Conservation (phyloP, 2,797 vertebrate genomes). For the Esox lucius region DNA sequence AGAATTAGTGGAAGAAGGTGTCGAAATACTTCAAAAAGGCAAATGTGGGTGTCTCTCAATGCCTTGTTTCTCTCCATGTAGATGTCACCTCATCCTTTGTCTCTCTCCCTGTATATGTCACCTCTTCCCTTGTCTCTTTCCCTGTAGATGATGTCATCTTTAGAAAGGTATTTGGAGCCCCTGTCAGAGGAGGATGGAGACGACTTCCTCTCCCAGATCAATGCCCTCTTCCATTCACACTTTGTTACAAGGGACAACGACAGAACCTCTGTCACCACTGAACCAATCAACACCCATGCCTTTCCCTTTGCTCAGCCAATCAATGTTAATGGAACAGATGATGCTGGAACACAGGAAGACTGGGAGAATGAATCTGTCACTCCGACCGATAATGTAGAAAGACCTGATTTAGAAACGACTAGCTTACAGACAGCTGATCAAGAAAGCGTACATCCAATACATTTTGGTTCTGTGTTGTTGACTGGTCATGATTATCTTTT, state of each 20-base stretch:
- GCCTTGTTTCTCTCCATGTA: too few relatives aligned
- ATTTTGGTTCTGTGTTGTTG: constrained; percentile 67
- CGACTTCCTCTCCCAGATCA: constrained; percentile 86
- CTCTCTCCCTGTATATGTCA: background rate
- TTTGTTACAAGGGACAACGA: constrained; percentile 74
- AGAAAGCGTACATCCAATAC: constrained; percentile 31
- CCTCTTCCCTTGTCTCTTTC: background rate
- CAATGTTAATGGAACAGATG: constrained; percentile 13
- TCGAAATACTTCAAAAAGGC: too few relatives aligned
- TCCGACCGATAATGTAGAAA: background rate
- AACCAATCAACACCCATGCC: constrained; percentile 39
- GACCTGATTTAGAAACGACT: background rate
- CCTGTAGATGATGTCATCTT: constrained; percentile 87
- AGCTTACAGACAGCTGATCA: background rate
- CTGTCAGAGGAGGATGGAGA: constrained; percentile 81
- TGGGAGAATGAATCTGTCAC: background rate
- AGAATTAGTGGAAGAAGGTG: too few relatives aligned
- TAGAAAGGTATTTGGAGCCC: constrained; percentile 84
- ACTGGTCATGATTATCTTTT: constrained; percentile 70
- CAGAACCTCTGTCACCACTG: constrained; percentile 40
- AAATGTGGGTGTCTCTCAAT: background rate
- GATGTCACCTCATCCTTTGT: too few relatives aligned
- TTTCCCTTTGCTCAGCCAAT: constrained; percentile 42
- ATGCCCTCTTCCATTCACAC: constrained; percentile 83
- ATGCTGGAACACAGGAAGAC: constrained; percentile 9